Percentiles rank a stretch among this genome's conserved stretches.
phyloP scores from a whole-genome alignment of 2,888 invertebrate species.

The Phengaris arion region DNA sequence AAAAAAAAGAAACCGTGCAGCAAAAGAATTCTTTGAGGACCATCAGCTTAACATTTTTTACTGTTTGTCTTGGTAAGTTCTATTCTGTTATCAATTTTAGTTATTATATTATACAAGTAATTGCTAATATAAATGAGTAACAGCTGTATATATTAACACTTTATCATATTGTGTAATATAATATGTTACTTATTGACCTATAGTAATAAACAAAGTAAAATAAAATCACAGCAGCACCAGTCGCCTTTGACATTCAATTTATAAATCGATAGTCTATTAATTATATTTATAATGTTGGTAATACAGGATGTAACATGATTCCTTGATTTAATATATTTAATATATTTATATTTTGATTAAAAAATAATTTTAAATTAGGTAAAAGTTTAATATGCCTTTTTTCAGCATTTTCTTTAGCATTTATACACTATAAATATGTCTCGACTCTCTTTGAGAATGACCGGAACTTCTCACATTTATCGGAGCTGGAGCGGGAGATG shows the following conservation, averaged over 20 bases:
- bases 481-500: constrained; percentile 91
- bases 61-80: constrained; percentile 11
- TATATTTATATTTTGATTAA: too few species aligned
- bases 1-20: constrained; percentile 13
- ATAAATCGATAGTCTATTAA: not conserved
- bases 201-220: not conserved
- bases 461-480: constrained; percentile 89
- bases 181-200: not conserved
- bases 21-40: constrained; percentile 4
- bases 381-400: not conserved
- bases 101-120: not conserved
- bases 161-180: not conserved
- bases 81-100: not conserved
- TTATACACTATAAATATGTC: constrained; percentile 83
- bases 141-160: not conserved
- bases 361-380: too few species aligned
- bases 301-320: too few species aligned
- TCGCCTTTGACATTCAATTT: constrained; percentile 4
- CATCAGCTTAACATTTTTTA: constrained; percentile 9
- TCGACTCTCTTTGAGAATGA: constrained; percentile 89
- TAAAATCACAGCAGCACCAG: not conserved
- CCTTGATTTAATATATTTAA: too few species aligned
- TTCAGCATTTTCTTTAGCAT: constrained; percentile 80
- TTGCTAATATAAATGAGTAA: not conserved
- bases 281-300: not conserved